phyloP scores from a whole-genome alignment of 2,113 vertebrate species.

The Cyphomyrus plagiostoma region DNA sequence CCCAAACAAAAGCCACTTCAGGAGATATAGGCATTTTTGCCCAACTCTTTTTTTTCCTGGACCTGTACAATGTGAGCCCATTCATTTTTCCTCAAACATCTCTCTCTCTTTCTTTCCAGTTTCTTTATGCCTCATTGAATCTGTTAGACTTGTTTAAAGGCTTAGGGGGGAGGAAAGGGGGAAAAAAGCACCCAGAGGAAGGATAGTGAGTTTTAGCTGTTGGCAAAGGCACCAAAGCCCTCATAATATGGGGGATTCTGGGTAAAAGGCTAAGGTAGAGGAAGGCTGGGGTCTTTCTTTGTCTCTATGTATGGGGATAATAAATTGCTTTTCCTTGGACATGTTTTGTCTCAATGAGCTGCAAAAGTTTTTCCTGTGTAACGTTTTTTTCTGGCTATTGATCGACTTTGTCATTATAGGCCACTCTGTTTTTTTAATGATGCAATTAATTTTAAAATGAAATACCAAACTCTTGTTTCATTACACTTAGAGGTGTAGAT shows the following conservation, averaged over 20 bases:
- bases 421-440: neutral
- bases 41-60: conserved; percentile 61
- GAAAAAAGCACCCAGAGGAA: conserved; percentile 58
- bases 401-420: conserved; percentile 24
- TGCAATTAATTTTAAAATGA: neutral
- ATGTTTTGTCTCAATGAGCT: conserved; percentile 15
- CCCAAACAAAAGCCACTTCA: conserved; percentile 85
- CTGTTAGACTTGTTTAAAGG: conserved; percentile 63
- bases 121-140: conserved; percentile 77
- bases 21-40: conserved; percentile 72
- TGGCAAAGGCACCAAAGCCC: conserved; percentile 48
- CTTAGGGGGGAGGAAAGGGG: conserved; percentile 28
- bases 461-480: neutral
- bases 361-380: conserved; percentile 20
- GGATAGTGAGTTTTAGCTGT: conserved; percentile 44
- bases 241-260: conserved; percentile 41
- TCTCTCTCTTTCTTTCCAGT: conserved; percentile 60
- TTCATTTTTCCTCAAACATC: conserved; percentile 67
- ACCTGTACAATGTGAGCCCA: conserved; percentile 66
- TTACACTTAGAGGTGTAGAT: neutral
- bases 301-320: conserved; percentile 23
- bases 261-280: conserved; percentile 37
- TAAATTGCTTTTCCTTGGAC: conserved; percentile 15
- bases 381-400: conserved; percentile 17
- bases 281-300: conserved; percentile 23